Percentiles rank a stretch among this genome's conserved stretches.
Conservation (phyloP, 2,797 vertebrate genomes). For the Lateolabrax maculatus region DNA sequence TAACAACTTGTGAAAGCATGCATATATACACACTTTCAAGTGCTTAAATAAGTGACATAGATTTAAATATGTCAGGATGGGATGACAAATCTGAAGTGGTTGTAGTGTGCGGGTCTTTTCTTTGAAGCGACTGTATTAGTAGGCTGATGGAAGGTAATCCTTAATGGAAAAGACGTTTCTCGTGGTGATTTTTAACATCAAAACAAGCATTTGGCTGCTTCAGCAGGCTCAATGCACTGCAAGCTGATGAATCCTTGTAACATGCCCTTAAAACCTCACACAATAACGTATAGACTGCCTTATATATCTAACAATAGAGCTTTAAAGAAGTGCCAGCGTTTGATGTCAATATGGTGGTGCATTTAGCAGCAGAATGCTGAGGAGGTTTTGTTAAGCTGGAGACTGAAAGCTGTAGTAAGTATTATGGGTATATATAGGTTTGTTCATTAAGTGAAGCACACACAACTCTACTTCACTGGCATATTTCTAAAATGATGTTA, state of each 20-base stretch:
- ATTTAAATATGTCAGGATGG: conserved; percentile 3
- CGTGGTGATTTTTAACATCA: conserved; percentile 24
- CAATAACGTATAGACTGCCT: conserved; percentile 12
- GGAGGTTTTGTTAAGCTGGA: background rate
- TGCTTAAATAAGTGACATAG: background rate
- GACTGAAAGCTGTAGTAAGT: conserved; percentile 5
- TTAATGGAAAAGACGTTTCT: conserved; percentile 39
- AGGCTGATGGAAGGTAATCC: conserved; percentile 38
- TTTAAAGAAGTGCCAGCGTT: conserved; percentile 18
- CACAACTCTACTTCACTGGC: background rate
- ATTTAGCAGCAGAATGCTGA: conserved; percentile 8
- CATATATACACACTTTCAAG: conserved; percentile 6
- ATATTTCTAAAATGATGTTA: conserved; percentile 19
- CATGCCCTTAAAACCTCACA: conserved; percentile 18
- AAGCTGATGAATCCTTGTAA: conserved; percentile 10
- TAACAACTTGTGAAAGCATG: conserved; percentile 6
- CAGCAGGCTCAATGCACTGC: background rate
- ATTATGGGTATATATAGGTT: conserved; percentile 11
- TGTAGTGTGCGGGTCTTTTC: background rate
- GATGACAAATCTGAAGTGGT: conserved; percentile 17
- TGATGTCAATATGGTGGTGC: background rate
- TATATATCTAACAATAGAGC: conserved; percentile 20
- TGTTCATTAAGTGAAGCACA: background rate
- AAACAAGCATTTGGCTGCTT: conserved; percentile 27
- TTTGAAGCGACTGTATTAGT: conserved; percentile 29